Base-by-base conservation (phyloP, 2,888 invertebrate species). In the Antitype chi region DNA sequence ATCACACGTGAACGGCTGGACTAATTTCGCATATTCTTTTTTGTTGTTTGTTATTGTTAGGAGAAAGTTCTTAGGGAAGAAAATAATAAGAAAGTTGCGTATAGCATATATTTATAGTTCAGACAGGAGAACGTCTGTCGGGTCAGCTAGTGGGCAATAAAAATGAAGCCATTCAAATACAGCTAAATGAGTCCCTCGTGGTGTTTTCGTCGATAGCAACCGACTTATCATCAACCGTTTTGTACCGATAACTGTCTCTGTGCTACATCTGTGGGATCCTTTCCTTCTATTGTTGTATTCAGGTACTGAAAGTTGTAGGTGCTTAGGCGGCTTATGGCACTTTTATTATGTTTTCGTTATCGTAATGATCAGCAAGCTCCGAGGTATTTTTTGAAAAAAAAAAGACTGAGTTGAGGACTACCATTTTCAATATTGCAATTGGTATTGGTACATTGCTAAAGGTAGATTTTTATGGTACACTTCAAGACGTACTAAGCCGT, bases 171-270 rank as follows among this genome's bases (percentile, higher is more conserved):
- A 17, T 80, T 63, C 17, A 32, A 53, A 55, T 4, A 28, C 8
- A 15, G 32, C 47, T 17, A n/a, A 1, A 69, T 13, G 23, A 28
- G 74, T 28, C 2, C 66, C 76, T 70, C 76, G 80, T 84, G 85
- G 87, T 85, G 70, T 77, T 85, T 85, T 85, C 5, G 23, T 38
- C 38, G 13, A 71, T 23, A n/a, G n/a, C 47, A 79, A 83, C 79
- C 75, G 80, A 53, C 57, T 70, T 73, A 66, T 80, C 64, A 47
- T 69, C 62, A 53, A 64, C 84, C 66, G 68, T 77, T 73, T 75
- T 49, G 57, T 15, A 32, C 15, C 38, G 76, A 70, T 77, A 72
- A 73, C 67, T 15, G 25, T n/a, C 47, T 32, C 28, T 76, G 82
- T 6, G 64, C 64, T 70, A 68, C 80, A 80, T 86, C 84, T 80